Percentiles rank a stretch among this genome's conserved stretches.
phyloP scores from a whole-genome alignment of 2,888 invertebrate species.

The Linnaemya vulpina region DNA sequence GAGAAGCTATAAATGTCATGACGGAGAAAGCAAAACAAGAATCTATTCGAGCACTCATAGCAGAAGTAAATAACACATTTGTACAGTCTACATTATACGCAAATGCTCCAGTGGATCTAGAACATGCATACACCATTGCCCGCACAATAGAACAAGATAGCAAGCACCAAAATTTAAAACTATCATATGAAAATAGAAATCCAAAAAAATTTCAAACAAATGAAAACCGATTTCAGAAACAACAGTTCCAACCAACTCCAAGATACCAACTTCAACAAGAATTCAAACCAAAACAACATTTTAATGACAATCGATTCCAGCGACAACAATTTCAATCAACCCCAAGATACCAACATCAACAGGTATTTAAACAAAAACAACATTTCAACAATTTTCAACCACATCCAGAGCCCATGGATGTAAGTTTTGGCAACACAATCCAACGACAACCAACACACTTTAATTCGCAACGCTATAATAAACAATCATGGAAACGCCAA shows the following conservation, averaged over 20 bases:
- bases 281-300: not conserved
- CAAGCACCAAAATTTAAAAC: no score
- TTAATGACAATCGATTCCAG: constrained; percentile 1
- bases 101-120: no score
- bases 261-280: constrained; percentile 1
- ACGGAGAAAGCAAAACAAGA: not conserved
- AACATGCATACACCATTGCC: no score
- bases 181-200: no score
- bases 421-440: constrained; percentile 7
- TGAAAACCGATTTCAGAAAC: no score
- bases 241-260: no score
- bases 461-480: no score
- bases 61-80: constrained; percentile 20
- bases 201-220: no score
- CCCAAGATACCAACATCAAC: constrained; percentile 7
- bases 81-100: no score
- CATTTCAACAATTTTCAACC: constrained; percentile 15
- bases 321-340: constrained; percentile 27
- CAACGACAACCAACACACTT: not conserved
- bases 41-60: not conserved
- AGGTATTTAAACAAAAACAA: constrained; percentile 10
- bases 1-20: constrained; percentile 5
- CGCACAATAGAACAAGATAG: no score
- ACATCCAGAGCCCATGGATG: constrained; percentile 10
- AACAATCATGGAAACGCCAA: no score